Conservation (phyloP, 1,140 invertebrate genomes). For the Conus ventricosus region DNA sequence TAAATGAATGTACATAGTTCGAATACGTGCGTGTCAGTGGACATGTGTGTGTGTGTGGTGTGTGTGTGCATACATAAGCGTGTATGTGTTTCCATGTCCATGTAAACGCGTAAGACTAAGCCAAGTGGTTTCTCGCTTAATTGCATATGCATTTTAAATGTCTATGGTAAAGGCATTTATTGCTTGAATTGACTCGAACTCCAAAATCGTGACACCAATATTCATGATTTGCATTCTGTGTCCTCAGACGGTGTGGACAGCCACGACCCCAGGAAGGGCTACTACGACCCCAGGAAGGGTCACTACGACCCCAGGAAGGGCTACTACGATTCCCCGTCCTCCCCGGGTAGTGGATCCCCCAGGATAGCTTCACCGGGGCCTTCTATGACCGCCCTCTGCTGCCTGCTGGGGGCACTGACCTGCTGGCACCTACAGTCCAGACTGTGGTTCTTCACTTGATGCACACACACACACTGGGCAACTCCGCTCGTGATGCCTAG, state of each 20-base stretch:
- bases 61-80: background rate
- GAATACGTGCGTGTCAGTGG: no score
- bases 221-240: background rate
- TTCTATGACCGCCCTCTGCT: no score
- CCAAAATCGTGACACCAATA: background rate
- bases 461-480: no score
- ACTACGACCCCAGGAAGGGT: background rate
- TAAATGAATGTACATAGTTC: no score
- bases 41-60: background rate
- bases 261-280: background rate
- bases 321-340: no score
- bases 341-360: background rate
- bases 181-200: no score
- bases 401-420: no score
- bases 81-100: background rate
- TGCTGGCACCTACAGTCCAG: no score
- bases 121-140: background rate
- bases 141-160: background rate
- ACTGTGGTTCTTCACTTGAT: background rate
- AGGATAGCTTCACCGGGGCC: no score
- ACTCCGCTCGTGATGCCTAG: no score
- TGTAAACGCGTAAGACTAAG: background rate
- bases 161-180: background rate
- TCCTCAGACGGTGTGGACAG: constrained; percentile 2
- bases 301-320: background rate